Conservation (phyloP, 2,888 invertebrate genomes). For the Lottia gigantea region DNA sequence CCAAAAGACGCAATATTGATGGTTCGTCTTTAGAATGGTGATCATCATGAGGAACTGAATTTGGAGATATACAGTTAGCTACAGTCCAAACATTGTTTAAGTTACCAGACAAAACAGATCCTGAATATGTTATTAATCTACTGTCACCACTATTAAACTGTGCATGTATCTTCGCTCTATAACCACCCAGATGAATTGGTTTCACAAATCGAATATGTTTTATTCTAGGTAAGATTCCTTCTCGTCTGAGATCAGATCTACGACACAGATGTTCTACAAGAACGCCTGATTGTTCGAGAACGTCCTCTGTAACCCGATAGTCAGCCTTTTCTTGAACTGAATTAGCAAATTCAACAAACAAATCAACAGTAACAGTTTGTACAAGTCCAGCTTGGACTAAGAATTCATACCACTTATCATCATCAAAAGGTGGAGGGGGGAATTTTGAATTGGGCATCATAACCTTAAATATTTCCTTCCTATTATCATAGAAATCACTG, state of each 20-base stretch:
- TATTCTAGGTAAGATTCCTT: conserved; percentile 16
- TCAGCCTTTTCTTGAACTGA: conserved; percentile 23
- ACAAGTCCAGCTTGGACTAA: conserved; percentile 29
- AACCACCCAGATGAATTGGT: conserved; percentile 7
- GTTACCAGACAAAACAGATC: conserved; percentile 10
- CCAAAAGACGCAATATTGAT: too few relatives aligned
- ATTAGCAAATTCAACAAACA: conserved; percentile 33
- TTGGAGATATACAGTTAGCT: too few relatives aligned
- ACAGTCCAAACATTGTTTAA: conserved; percentile 13
- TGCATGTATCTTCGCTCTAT: neutral
- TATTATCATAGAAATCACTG: conserved; percentile 41
- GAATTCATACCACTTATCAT: conserved; percentile 20
- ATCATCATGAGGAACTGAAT: too few relatives aligned
- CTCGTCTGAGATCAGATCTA: neutral
- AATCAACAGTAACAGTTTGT: conserved; percentile 21
- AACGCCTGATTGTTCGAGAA: conserved; percentile 19
- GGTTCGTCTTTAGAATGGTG: too few relatives aligned
- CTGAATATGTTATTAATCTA: conserved; percentile 14
- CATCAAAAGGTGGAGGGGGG: conserved; percentile 29
- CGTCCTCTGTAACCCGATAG: conserved; percentile 14
- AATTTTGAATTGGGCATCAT: conserved; percentile 42
- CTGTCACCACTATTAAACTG: conserved; percentile 10
- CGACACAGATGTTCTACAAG: conserved; percentile 25
- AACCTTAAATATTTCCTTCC: conserved; percentile 35
- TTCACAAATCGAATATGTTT: conserved; percentile 23